Base-by-base conservation (phyloP, 1,140 invertebrate species). In the Scaptomyza hsui region DNA sequence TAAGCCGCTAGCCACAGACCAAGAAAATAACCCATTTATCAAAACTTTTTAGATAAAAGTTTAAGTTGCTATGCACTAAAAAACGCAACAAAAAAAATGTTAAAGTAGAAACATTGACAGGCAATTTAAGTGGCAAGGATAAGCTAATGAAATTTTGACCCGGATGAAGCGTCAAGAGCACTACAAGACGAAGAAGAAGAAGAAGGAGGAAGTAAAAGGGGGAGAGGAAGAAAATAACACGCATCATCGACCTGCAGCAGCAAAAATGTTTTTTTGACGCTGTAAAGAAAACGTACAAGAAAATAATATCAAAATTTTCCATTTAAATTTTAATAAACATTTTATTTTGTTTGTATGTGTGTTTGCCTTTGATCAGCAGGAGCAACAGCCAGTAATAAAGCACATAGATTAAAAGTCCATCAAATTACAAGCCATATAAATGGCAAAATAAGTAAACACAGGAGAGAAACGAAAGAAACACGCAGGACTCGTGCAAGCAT, bases 401-500 rank as follows among this genome's bases (percentile, higher is more conserved):
- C 57, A 81, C 85, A 88, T 78, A 86, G 81, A 86, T 85, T 85
- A 81, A 85, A 85, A 81, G 82, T 74, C 81, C 82, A 86, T 85
- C 68, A 86, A 86, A 86, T 77, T 77, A 77, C 64, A 63, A 68
- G 73, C 69, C 64, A 85, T 71, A 86, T 86, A 70, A 78, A 80
- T 73, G 77, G 44, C 69, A 72, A 29, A 26, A 5, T 26, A 63
- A 64, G 65, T 52, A 45, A 65, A 63, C 45, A 56, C 45, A 59
- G 19, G 4, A 21, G 4, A 21, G 6, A 7, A 29, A 29, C 7
- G 7, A 29, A 29, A 29, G 26, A 29, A 29, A 29, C 26, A n/a
- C n/a, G n/a, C n/a, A 29, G 56, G 65, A 67, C 37, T 72, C 62
- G 51, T 61, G 72, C 56, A 45, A 59, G 69, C 62, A 72, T 67